Evolutionary conservation across 2,797 vertebrate genomes (phyloP).

Genomic region (Gila robusta): DNA sequence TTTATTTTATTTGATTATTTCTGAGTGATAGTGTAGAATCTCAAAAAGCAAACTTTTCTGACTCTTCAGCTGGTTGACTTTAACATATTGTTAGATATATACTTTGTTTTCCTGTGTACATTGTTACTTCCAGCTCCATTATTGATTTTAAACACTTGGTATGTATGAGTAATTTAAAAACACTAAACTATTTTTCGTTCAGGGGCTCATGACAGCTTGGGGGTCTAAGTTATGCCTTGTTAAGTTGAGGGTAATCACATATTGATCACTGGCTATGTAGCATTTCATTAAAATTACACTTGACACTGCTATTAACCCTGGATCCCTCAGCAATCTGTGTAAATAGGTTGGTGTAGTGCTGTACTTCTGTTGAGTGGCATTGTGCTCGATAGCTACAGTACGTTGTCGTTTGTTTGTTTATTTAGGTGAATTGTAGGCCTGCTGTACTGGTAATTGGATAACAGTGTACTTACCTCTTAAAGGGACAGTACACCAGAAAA

Average conservation of each 20-base stretch:
- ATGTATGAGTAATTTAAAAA: constrained; percentile 50
- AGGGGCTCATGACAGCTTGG: constrained; percentile 31
- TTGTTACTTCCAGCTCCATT: constrained; percentile 31
- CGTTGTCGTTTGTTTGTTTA: constrained; percentile 11
- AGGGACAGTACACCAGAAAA: neutral
- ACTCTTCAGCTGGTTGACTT: neutral
- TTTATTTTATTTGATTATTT: neutral
- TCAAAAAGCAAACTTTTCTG: neutral
- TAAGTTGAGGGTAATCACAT: constrained; percentile 50
- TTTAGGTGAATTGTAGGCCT: constrained; percentile 2
- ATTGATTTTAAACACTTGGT: constrained; percentile 48
- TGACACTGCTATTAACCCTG: constrained; percentile 44
- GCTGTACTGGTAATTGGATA: neutral
- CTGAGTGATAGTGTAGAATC: neutral
- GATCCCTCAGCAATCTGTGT: constrained; percentile 34
- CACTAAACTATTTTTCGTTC: constrained; percentile 34
- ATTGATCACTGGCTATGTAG: constrained; percentile 52
- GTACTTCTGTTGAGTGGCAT: constrained; percentile 38
- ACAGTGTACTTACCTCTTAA: neutral
- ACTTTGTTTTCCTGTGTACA: constrained; percentile 38
- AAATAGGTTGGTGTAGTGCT: constrained; percentile 37
- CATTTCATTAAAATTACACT: constrained; percentile 51
- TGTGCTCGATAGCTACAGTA: constrained; percentile 8
- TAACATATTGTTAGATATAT: constrained; percentile 4
- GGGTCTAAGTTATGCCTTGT: constrained; percentile 46